These are phyloP conservation scores for Drosophila pseudoananassae DNA, from an alignment of 1,140 invertebrate genomes.

Conservation along the genomic window DNA sequence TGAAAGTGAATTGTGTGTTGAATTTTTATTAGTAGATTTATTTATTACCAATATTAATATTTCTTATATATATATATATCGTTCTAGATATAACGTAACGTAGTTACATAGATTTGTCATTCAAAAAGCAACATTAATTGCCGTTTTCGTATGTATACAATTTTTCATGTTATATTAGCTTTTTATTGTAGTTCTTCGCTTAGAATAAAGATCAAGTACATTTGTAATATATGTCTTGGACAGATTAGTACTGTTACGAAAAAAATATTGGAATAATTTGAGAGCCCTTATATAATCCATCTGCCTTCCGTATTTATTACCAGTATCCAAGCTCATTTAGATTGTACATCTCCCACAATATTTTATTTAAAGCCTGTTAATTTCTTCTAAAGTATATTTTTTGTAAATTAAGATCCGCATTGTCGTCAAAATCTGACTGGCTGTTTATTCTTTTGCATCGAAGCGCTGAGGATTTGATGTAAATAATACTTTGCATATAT, in stretches of 20 bases:
- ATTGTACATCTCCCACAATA: neutral
- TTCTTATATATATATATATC: too few relatives aligned
- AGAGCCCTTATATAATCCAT: conserved; percentile 22
- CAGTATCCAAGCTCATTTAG: neutral
- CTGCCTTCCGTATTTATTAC: neutral
- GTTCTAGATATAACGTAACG: too few relatives aligned
- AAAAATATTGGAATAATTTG: conserved; percentile 24
- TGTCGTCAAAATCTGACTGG: conserved; percentile 34
- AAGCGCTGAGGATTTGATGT: neutral
- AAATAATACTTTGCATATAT: conserved; percentile 23
- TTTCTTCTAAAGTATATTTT: conserved; percentile 3
- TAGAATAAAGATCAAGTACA: conserved; percentile 30
- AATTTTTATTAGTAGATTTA: too few relatives aligned
- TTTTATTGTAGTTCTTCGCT: conserved; percentile 21
- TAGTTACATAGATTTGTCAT: neutral
- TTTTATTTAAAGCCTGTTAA: conserved; percentile 51
- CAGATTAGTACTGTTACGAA: conserved; percentile 54
- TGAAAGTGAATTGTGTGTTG: too few relatives aligned
- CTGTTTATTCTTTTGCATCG: conserved; percentile 31
- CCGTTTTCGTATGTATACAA: conserved; percentile 10
- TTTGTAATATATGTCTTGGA: conserved; percentile 33
- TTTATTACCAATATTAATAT: too few relatives aligned
- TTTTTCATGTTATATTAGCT: conserved; percentile 14
- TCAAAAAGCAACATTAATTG: conserved; percentile 24
- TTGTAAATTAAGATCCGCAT: conserved; percentile 8